A percentile compares a stretch with the other conserved stretches of the same genome.
These are phyloP conservation scores for Indicator indicator DNA, from an alignment of 2,113 vertebrate species.

Conservation along the genomic window DNA sequence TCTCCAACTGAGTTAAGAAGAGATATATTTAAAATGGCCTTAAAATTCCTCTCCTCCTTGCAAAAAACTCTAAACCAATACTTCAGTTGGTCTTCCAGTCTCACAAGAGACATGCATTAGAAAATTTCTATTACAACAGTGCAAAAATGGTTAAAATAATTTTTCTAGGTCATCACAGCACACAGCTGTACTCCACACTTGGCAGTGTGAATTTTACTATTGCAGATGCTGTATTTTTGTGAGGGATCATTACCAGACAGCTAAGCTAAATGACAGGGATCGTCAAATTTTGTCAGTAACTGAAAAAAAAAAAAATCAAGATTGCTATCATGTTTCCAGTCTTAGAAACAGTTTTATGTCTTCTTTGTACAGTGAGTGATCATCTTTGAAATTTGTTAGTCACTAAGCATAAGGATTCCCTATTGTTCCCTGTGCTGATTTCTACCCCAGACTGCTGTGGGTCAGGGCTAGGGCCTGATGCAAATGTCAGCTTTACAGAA, in stretches of 20 bases:
- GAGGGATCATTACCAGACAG: not conserved
- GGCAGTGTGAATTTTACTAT: not conserved
- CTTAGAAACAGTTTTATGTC: not conserved
- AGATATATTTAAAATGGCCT: not conserved
- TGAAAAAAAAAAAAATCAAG: not conserved
- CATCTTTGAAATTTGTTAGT: not conserved
- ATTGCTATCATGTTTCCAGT: not conserved
- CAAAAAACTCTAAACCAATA: not conserved
- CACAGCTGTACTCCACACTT: not conserved
- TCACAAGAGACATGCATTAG: not conserved
- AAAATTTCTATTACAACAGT: not conserved
- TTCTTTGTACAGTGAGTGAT: not conserved
- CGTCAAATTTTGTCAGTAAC: not conserved
- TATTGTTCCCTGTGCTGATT: not conserved
- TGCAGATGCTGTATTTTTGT: not conserved
- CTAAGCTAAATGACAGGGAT: not conserved
- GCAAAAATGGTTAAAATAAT: not conserved
- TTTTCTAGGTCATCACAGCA: not conserved
- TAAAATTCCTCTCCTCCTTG: constrained; percentile 16
- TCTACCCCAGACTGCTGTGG: not conserved
- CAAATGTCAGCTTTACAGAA: not conserved
- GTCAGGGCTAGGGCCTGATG: not conserved
- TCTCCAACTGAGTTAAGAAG: not conserved
- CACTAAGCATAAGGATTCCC: not conserved
- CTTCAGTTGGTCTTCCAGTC: not conserved